A percentile compares a stretch with the other conserved stretches of the same genome.
Evolutionary conservation across 1,140 invertebrate species (phyloP).

Genomic region (Calycopis cecrops): DNA sequence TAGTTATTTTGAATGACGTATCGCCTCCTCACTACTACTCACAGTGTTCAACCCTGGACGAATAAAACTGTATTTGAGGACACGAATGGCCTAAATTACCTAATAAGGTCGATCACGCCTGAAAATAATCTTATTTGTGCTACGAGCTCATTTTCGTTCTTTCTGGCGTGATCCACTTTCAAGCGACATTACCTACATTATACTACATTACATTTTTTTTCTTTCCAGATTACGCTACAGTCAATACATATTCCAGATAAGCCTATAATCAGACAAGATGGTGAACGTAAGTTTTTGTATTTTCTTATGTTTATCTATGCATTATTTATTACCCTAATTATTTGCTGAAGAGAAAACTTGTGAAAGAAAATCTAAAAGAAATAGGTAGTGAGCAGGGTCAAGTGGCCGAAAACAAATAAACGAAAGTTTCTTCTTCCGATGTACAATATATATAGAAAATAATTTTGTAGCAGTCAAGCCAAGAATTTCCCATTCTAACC

Average conservation of each 20-base stretch:
- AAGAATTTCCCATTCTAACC: no score
- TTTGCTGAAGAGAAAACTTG: no score
- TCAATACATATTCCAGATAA: not conserved
- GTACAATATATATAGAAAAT: no score
- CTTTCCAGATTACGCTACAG: not conserved
- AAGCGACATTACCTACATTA: not conserved
- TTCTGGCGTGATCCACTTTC: not conserved
- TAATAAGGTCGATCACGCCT: not conserved
- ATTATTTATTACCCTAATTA: not conserved
- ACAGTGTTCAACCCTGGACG: not conserved
- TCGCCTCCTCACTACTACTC: no score
- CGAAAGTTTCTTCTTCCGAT: no score
- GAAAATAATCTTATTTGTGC: not conserved
- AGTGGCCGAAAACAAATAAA: no score
- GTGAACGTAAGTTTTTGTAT: not conserved
- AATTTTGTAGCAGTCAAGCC: no score
- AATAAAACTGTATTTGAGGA: not conserved
- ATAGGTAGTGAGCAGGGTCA: no score
- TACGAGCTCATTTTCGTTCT: not conserved
- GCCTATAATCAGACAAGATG: not conserved
- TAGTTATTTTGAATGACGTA: no score
- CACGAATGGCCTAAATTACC: not conserved
- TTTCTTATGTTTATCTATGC: not conserved
- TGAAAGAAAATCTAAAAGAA: no score
- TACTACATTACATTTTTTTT: not conserved